Evolutionary conservation across 2,113 vertebrate genomes (phyloP).

Genomic region (Piprites chloris): DNA sequence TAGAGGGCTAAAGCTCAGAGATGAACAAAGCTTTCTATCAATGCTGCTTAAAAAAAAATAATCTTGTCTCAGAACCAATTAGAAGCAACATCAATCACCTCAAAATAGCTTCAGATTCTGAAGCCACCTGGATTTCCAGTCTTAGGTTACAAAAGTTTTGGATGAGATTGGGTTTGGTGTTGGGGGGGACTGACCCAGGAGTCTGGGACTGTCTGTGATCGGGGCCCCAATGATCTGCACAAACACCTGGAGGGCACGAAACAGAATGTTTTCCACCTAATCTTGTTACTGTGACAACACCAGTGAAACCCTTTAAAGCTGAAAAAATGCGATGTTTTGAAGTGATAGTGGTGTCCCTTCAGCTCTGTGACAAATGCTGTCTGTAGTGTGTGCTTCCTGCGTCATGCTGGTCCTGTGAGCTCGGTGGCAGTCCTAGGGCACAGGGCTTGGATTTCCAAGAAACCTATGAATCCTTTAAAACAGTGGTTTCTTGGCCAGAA

Average conservation of each 20-base stretch:
- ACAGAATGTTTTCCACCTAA: constrained; percentile 7
- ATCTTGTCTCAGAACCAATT: not conserved
- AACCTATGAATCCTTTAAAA: not conserved
- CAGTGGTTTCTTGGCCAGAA: not conserved
- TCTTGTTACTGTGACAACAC: constrained; percentile 45
- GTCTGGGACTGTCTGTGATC: not conserved
- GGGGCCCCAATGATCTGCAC: accelerated
- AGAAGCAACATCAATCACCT: not conserved
- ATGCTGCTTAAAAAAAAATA: not conserved
- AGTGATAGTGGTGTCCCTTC: not conserved
- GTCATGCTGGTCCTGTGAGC: not conserved
- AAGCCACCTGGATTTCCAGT: not conserved
- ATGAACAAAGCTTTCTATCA: not conserved
- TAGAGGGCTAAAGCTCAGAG: not conserved
- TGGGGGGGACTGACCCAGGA: accelerated
- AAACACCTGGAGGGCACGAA: not conserved
- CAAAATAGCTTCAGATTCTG: not conserved
- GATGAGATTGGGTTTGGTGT: not conserved
- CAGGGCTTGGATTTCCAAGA: not conserved
- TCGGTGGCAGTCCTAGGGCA: not conserved
- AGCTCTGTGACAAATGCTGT: not conserved
- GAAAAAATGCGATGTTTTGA: not conserved
- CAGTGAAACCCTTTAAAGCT: not conserved
- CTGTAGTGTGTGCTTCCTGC: not conserved
- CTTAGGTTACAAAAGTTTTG: not conserved